Evolutionary conservation across 2,113 vertebrate genomes (phyloP), one percentile per base, ranked within the genome.

Genomic region (Brachyhypopomus occidentalis): DNA sequence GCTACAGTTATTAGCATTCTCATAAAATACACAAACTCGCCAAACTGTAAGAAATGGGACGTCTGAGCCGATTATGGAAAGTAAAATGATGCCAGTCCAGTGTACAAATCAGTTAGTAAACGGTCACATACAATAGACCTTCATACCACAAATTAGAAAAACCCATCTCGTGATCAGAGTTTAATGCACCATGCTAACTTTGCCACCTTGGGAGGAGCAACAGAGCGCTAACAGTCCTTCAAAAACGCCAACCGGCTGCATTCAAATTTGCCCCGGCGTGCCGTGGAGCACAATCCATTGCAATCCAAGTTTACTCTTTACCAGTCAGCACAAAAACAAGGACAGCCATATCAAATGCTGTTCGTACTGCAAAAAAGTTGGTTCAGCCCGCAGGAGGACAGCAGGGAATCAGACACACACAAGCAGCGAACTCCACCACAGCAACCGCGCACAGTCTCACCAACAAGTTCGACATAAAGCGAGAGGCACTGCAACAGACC

Each of bases 181-280:
- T 8, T 63, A 12, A 5, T 11, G 59, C 56, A 38, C 20, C 3
- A 2, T 22, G 19, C 14, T 5, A 3, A 34, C 20, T 38, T 12
- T 19, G 64, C 73, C 23, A 66, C 30, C 59, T 66, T 73, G 63
- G 64, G 38, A n/a, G 17, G 22, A 59, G n/a, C 34, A 70, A 70
- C 23, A 9, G 20, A 6, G 34, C 20, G 8, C 19, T 77, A n/a
- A 1, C n/a, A 41, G 19, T 48, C 66, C 30, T 80, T 76, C 34
- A 79, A 79, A 41, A 84, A 36, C 45, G 58, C 66, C 52, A 67
- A 48, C 17, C 34, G 66, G 38, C 30, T 17, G 11, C 23, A n/a
- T 75, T 84, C n/a, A 62, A 69, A 83, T 75, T 4, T 60, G 75
- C 76, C 60, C 45, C 23, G 45, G 72, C 66, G 12, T 59, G 59